phyloP scores from a whole-genome alignment of 2,888 invertebrate genomes.

The Drosophila monieri region DNA sequence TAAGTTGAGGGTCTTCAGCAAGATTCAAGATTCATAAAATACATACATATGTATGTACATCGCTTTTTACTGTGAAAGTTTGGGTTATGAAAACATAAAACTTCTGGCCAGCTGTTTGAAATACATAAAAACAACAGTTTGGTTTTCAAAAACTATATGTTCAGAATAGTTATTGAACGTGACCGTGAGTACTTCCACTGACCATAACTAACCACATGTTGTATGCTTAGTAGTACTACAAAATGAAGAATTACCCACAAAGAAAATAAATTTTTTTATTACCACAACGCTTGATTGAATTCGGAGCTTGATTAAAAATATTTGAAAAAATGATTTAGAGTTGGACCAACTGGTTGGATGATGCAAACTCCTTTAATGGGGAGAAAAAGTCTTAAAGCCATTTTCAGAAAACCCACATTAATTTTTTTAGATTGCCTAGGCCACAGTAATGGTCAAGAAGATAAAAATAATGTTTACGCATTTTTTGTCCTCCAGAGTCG shows the following conservation, averaged over 20 bases:
- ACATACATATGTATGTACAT: background rate
- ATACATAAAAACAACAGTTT: background rate
- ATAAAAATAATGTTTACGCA: background rate
- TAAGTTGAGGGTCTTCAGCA: background rate
- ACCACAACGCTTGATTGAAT: background rate
- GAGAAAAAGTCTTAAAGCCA: background rate
- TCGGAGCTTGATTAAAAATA: background rate
- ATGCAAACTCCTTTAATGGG: background rate
- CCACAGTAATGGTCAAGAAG: background rate
- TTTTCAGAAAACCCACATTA: background rate
- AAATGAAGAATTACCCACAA: background rate
- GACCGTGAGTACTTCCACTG: background rate
- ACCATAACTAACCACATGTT: too few species aligned
- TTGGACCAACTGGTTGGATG: background rate
- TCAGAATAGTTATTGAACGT: background rate
- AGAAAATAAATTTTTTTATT: background rate
- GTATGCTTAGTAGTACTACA: background rate
- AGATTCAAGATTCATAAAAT: background rate
- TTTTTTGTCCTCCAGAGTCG: constrained; percentile 2
- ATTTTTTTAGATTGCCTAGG: background rate
- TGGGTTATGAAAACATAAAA: background rate
- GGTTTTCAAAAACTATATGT: background rate
- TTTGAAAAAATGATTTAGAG: background rate
- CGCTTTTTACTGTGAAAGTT: background rate
- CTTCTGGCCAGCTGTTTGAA: background rate